These are phyloP conservation scores for Dasypolia templi DNA, from an alignment of 2,888 invertebrate species.

Conservation along the genomic window DNA sequence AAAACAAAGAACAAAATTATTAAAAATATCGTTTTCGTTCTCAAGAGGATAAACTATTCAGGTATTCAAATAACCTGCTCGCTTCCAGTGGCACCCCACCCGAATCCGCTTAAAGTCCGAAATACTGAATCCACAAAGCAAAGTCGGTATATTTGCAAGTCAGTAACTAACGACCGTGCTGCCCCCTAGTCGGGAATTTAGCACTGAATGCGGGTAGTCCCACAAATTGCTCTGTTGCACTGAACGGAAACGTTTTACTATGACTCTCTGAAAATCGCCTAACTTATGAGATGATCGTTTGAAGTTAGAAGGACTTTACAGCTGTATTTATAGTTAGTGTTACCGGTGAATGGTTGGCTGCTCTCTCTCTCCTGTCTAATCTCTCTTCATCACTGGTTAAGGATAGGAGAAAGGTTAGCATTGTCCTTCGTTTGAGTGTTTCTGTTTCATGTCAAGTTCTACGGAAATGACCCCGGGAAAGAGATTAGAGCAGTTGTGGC, in stretches of 20 bases:
- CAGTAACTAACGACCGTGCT: slow-evolving; percentile 44
- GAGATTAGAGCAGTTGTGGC: too few species aligned
- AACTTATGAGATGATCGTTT: slow-evolving; percentile 1
- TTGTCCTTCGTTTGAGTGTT: background rate
- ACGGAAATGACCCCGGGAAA: too few species aligned
- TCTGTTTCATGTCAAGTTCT: too few species aligned
- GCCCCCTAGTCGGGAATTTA: slow-evolving; percentile 51
- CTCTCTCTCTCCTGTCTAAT: too few species aligned
- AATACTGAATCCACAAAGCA: slow-evolving; percentile 43
- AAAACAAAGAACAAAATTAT: too few species aligned
- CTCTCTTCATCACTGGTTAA: too few species aligned
- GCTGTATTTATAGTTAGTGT: background rate
- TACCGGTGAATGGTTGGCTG: too few species aligned
- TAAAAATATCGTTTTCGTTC: too few species aligned
- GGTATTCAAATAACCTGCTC: background rate
- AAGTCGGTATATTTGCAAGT: slow-evolving; percentile 47
- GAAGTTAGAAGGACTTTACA: background rate
- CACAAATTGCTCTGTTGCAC: slow-evolving; percentile 58
- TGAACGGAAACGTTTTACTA: slow-evolving; percentile 31
- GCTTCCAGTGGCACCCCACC: slow-evolving; percentile 7
- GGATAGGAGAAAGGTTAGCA: too few species aligned
- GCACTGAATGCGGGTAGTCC: slow-evolving; percentile 52
- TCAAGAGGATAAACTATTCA: background rate
- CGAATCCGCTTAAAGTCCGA: slow-evolving; percentile 39
- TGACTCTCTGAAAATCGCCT: slow-evolving; percentile 1